Base-by-base conservation (phyloP, 2,888 invertebrate species). In the Apoda limacodes region DNA sequence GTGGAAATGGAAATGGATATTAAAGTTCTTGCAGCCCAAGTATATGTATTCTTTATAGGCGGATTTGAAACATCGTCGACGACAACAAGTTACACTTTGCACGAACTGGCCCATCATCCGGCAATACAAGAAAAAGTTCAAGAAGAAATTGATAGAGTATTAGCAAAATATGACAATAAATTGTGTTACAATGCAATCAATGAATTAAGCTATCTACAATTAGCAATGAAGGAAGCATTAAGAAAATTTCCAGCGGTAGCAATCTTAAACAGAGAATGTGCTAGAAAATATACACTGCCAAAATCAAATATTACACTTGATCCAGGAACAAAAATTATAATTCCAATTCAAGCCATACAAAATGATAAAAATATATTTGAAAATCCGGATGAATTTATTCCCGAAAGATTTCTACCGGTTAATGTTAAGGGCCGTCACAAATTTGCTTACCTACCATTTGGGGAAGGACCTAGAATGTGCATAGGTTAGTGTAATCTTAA, bases 51-150 rank as follows among this genome's bases (percentile, higher is more conserved):
- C 25, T 50, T 52, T 15, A 41, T 36, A 19, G 48, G 47, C 3
- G 49, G 49, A 4, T 51, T 42, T 34, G 47, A 50, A 29, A 51
- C 49, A 1, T 48, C 51, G 1, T 43, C 51, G 4, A 37, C 45
- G 2, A 27, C 45, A 1, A 48, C 60, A 11, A 55, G 55, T 30
- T 60, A 46, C 14, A 46, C 50, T 3, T 37, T 55, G 9, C 58
- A 60, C 15, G 46, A 52, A 30, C 35, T 60, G 5, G 58, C 69
- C 2, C 43, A 48, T 13, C 37, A 65, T 32, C 59, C 56, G 4
- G 49, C 59, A 5, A 43, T 60, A 10, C 69, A 69, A 37, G 35
- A 45, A 3, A 53, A 48, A 28, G 45, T 60, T 4, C 56, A 58
- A 31, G 31, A 50, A 9, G 62, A 70, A 43, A 49, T 68, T 13